Base-by-base conservation (phyloP, 2,888 invertebrate species). In the Stenolophus ochropezus region DNA sequence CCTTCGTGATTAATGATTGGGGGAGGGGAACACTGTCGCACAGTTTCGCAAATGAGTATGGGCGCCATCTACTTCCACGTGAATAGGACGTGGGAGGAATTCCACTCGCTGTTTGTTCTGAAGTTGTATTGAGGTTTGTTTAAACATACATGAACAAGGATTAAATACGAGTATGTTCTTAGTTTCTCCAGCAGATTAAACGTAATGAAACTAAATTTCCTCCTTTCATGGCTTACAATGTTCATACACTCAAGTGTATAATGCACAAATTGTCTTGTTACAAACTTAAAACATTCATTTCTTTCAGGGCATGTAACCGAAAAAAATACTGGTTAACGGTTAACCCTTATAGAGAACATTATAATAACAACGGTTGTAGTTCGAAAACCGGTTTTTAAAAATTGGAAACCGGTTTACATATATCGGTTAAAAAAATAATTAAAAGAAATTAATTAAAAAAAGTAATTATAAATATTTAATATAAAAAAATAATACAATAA, bases 1-100 rank as follows among this genome's bases (percentile, higher is more conserved):
- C 6, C 42, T 71, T 16, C 21, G 20, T 71, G 71, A 71, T 71
- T 71, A 71, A 71, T 71, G 71, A 47, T 71, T 65, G 65, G 21
- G 8, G 20, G 56, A 0, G 61, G 23, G 25, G 21, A 21, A 61
- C 61, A 18, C 56, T 56, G 56, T 25, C 61, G 61, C 61, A 14
- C 25, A 61, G 61, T 25, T 53, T 21, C 21, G 25, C 23, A 14
- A 25, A 61, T 61, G 23, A 27, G 25, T 61, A 14, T 21, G 20
- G 4, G 0, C 71, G 71, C 71, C 33, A 42, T 42, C 33, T 42
- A 42, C 6, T 42, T 11, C 2, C 11, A 1, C 33, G 14, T 25
- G 61, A 61, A 61, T 61, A 23, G 61, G n/a, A n/a, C 25, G 61
- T 14, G 11, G 20, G 61, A 61, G 25, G 14, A 61, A 23, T 25